Base-by-base conservation (phyloP, 2,797 vertebrate genomes). In the Petrocephalus sullivani region DNA sequence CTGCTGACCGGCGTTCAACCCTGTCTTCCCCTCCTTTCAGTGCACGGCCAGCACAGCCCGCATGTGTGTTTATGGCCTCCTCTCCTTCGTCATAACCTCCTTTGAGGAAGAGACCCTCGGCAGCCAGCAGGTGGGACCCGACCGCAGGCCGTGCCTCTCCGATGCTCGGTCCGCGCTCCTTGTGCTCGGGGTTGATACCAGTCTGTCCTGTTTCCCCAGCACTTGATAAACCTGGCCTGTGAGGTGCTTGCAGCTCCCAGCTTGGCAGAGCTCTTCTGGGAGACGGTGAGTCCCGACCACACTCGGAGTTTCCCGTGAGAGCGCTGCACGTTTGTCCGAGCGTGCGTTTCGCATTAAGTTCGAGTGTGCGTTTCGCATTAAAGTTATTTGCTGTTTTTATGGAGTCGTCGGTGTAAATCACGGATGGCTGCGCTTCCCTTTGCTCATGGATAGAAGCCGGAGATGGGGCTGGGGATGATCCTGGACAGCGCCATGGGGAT, bases 181-280 rank as follows among this genome's bases (percentile, higher is more conserved):
- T 53, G 3, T 21, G 5, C 16, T 33, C 9, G 51, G 3, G 23
- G 14, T 87, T 41, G 46, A 71, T 51, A 14, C 10, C 61, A 33
- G 71, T 37, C 5, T 16, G 0, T 41, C 33, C 71, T 19, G 71
- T 75, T 19, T 41, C 71, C 37, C 33, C 89, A 97, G 96, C 96
- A 98, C 91, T 94, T 99, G 89, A 98, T 99, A 16, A 97, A 98
- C 88, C 96, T 97, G 9, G 97, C 97, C 0, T 99, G 98, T 92
- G 98, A 99, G 92, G 98, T 99, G 61, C 94, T 99, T 53, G 95
- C 97, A 88, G 96, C 97, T 89, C 97, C 97, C 87, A 98, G 95
- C 93, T 96, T 99, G 91, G 97, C 98, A 8, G 98, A 99, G 91
- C 95, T 98, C 41, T 99, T 99, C 91, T 99, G 98, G 98, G 98